phyloP scores from a whole-genome alignment of 2,113 vertebrate genomes.

The Rhabdomys dilectus region DNA sequence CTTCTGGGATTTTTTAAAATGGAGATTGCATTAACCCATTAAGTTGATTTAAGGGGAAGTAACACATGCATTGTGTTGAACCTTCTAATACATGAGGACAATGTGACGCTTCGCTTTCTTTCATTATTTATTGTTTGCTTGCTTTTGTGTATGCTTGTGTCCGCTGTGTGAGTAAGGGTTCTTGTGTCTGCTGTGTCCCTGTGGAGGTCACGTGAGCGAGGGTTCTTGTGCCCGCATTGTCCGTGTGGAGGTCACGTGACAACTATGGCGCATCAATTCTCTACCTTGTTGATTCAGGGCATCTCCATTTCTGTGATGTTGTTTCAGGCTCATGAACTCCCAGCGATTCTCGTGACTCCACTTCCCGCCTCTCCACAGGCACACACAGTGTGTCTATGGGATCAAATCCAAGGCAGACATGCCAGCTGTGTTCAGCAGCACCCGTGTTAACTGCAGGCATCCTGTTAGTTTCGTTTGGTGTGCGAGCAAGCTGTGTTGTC shows the following conservation, averaged over 20 bases:
- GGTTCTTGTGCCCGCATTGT: too few species aligned
- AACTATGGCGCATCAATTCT: too few species aligned
- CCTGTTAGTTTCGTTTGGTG: background rate
- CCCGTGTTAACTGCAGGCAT: background rate
- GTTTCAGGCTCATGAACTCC: background rate
- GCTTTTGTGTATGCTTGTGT: background rate
- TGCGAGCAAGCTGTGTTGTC: too few species aligned
- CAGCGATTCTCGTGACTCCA: background rate
- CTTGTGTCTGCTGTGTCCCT: background rate
- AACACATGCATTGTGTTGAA: background rate
- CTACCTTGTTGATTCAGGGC: too few species aligned
- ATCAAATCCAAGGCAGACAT: too few species aligned
- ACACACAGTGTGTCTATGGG: too few species aligned
- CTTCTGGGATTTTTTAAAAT: background rate
- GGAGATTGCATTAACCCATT: background rate
- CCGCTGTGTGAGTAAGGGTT: background rate
- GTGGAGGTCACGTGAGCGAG: background rate
- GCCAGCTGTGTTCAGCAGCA: background rate
- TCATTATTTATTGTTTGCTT: background rate
- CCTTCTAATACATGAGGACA: background rate
- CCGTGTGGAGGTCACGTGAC: background rate
- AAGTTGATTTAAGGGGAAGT: background rate
- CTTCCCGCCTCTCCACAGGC: background rate
- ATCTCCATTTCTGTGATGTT: background rate
- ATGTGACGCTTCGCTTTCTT: too few species aligned